Evolutionary conservation across 2,797 vertebrate species (phyloP).

Genomic region (Gymnoscopelus microlampas): DNA sequence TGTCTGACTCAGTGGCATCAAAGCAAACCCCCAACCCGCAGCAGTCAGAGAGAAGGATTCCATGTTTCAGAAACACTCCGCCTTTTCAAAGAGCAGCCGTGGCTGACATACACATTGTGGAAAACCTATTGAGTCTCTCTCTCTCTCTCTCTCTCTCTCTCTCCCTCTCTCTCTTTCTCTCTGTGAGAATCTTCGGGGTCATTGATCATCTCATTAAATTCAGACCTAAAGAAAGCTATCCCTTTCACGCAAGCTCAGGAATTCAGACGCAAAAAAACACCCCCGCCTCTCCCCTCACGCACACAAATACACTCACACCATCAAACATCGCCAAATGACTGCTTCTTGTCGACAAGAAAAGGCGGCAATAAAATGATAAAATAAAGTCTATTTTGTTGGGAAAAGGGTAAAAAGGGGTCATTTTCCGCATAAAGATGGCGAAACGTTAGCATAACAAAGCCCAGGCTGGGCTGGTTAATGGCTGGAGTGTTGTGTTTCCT

Average conservation of each 20-base stretch:
- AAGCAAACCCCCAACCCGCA: conserved; percentile 63
- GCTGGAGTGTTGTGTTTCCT: conserved; percentile 76
- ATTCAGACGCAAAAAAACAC: conserved; percentile 72
- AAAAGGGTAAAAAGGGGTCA: conserved; percentile 81
- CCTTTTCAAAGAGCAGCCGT: conserved; percentile 74
- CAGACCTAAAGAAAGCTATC: conserved; percentile 68
- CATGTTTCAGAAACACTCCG: conserved; percentile 79
- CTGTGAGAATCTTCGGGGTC: conserved; percentile 77
- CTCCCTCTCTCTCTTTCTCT: conserved; percentile 45
- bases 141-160: conserved; percentile 52
- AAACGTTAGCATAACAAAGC: conserved; percentile 84
- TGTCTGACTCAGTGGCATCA: conserved; percentile 70
- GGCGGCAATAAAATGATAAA: conserved; percentile 81
- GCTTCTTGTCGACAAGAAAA: conserved; percentile 72
- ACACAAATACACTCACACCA: conserved; percentile 73
- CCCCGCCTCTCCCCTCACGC: conserved; percentile 65
- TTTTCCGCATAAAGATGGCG: conserved; percentile 75
- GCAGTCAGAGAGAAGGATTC: conserved; percentile 77
- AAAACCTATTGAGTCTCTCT: conserved; percentile 77
- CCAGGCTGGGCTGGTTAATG: conserved; percentile 79
- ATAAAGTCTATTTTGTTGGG: conserved; percentile 82
- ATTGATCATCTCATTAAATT: conserved; percentile 80
- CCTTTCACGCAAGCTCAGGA: conserved; percentile 81
- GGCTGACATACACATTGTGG: conserved; percentile 72
- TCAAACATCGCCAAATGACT: conserved; percentile 78